Percentiles rank a stretch among this genome's conserved stretches.
Conservation (phyloP, 2,888 invertebrate genomes). For the Cantharis flavilabris region DNA sequence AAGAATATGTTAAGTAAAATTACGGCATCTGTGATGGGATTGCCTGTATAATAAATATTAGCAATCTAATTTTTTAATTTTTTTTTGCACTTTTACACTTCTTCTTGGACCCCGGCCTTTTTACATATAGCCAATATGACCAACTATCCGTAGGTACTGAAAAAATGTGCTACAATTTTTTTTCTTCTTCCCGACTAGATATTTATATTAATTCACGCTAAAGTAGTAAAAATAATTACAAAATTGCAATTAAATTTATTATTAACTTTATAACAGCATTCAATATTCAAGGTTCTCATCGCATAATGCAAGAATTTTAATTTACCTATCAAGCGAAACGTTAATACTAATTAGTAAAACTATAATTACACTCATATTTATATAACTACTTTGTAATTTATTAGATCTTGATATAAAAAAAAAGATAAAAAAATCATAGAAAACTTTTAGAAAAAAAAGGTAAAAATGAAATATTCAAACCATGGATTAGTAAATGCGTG, state of each 20-base stretch:
- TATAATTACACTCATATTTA: not conserved
- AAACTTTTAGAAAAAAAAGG: not conserved
- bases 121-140: too few relatives aligned
- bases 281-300: not conserved
- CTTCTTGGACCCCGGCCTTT: too few relatives aligned
- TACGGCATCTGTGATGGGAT: not conserved
- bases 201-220: not conserved
- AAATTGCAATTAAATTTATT: not conserved
- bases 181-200: not conserved
- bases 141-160: too few relatives aligned
- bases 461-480: not conserved
- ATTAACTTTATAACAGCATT: not conserved
- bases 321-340: not conserved
- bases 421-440: not conserved
- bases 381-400: not conserved
- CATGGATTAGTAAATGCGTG: not conserved
- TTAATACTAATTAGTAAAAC: not conserved
- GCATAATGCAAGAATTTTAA: not conserved
- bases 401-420: not conserved
- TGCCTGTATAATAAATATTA: too few relatives aligned
- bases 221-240: not conserved
- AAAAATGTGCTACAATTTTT: not conserved
- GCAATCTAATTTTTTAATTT: too few relatives aligned
- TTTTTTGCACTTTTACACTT: too few relatives aligned
- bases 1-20: not conserved